phyloP scores from a whole-genome alignment of 1,140 invertebrate genomes.

The Ostrea denselamellosa region DNA sequence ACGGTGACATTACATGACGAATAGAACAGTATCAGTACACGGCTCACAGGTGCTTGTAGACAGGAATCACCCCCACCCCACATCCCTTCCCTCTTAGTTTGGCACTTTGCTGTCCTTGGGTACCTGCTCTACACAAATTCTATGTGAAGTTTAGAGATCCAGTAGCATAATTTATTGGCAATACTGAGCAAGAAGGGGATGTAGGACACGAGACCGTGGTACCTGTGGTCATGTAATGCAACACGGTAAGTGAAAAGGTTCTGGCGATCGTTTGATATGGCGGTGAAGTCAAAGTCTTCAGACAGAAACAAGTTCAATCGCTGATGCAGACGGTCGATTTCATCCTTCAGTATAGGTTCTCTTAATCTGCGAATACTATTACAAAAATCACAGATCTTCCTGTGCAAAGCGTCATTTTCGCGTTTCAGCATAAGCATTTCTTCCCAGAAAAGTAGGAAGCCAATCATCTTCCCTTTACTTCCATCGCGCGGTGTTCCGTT shows the following conservation, averaged over 20 bases:
- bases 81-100: too few relatives aligned
- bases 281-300: conserved; percentile 67
- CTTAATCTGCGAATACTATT: conserved; percentile 62
- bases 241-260: conserved; percentile 72
- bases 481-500: conserved; percentile 56
- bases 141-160: conserved; percentile 65
- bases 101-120: not conserved
- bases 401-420: conserved; percentile 61
- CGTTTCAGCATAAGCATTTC: conserved; percentile 61
- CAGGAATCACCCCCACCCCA: too few relatives aligned
- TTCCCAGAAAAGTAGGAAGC: conserved; percentile 67
- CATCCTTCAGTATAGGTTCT: conserved; percentile 63
- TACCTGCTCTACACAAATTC: conserved; percentile 48
- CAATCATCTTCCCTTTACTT: conserved; percentile 58
- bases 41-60: too few relatives aligned
- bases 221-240: conserved; percentile 62
- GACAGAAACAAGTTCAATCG: conserved; percentile 54
- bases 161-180: conserved; percentile 66
- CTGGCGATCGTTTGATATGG: conserved; percentile 65
- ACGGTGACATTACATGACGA: too few relatives aligned
- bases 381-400: conserved; percentile 63
- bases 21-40: too few relatives aligned
- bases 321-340: conserved; percentile 66
- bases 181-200: conserved; percentile 68
- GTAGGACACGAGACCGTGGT: conserved; percentile 67